Conservation (phyloP, 35 echinoderm and acorn worm genomes). For the Holothuria glaberrima region DNA sequence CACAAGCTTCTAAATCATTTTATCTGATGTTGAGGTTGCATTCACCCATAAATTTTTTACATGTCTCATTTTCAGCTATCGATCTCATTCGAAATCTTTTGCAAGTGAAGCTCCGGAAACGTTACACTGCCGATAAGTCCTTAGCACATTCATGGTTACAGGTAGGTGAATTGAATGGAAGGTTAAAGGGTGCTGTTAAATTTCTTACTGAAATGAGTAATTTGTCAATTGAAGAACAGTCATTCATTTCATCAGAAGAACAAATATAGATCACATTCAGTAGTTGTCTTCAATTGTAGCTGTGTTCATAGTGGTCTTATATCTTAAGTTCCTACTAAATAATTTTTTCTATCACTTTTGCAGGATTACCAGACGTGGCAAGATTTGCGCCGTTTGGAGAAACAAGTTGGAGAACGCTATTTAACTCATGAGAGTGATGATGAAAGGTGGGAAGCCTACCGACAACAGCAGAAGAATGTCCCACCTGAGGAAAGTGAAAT, state of each 20-base stretch:
- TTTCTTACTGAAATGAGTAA: too few relatives aligned
- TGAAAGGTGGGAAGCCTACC: constrained; percentile 91
- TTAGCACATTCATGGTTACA: constrained; percentile 95
- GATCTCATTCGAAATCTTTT: constrained; percentile 91
- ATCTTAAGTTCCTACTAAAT: too few relatives aligned
- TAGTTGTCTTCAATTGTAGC: too few relatives aligned
- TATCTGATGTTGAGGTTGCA: too few relatives aligned
- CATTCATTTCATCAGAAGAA: too few relatives aligned
- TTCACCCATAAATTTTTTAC: background rate
- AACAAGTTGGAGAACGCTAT: constrained; percentile 85
- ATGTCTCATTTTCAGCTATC: constrained; percentile 74
- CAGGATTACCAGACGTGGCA: constrained; percentile 98
- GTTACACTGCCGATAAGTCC: constrained; percentile 97
- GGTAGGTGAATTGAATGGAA: constrained; percentile 59
- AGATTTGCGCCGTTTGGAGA: constrained; percentile 86
- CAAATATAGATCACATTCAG: too few relatives aligned
- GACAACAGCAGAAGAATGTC: constrained; percentile 48
- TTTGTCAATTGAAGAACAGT: too few relatives aligned
- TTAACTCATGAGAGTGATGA: constrained; percentile 98
- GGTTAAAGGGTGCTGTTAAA: too few relatives aligned
- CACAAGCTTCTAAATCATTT: too few relatives aligned
- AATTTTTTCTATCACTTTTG: background rate
- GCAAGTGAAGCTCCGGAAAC: constrained; percentile 94
- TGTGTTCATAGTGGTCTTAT: too few relatives aligned
- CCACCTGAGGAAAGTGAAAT: constrained; percentile 14